Conservation (phyloP, 2,797 vertebrate species). For the Poecile montanus region DNA sequence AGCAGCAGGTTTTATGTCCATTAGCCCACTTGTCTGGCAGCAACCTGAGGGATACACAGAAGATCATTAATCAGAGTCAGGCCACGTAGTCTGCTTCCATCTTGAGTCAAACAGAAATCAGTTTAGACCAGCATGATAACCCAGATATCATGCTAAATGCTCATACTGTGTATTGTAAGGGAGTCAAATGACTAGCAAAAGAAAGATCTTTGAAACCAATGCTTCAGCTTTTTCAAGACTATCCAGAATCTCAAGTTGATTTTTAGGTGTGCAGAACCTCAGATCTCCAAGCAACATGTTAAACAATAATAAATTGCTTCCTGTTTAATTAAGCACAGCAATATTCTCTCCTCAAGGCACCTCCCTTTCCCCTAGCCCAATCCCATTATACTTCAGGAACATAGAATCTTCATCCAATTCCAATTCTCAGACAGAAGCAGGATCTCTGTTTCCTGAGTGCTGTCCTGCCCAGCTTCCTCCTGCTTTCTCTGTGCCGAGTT, state of each 20-base stretch:
- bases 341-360: background rate
- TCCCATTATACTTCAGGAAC: background rate
- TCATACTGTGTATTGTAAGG: background rate
- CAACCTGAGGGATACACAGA: background rate
- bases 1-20: background rate
- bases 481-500: background rate
- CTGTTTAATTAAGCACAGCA: conserved; percentile 25
- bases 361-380: background rate
- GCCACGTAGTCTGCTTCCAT: background rate
- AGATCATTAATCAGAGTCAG: background rate
- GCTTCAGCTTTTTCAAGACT: background rate
- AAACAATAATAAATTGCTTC: conserved; percentile 16
- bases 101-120: background rate
- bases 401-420: background rate
- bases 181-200: background rate
- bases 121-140: background rate
- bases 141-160: background rate
- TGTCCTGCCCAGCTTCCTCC: background rate
- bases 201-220: background rate
- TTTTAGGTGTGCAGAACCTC: background rate
- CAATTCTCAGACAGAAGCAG: background rate
- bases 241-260: background rate
- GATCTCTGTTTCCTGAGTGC: background rate
- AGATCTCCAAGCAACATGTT: background rate
- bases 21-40: background rate